phyloP scores from a whole-genome alignment of 2,113 vertebrate genomes.

The Hippopotamus amphibius region DNA sequence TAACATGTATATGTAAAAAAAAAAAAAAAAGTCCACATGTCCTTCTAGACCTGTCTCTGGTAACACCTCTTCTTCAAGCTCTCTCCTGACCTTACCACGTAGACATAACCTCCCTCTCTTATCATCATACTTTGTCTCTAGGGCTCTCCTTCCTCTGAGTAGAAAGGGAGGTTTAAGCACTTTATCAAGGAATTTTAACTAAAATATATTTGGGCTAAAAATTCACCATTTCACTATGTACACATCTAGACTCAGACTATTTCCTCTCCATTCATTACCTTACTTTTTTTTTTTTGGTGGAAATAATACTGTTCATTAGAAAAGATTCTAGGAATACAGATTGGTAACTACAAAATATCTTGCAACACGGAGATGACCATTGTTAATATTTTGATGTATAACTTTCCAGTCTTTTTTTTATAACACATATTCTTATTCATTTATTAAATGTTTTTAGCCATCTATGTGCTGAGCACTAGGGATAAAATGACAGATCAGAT shows the following conservation, averaged over 20 bases:
- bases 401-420: not conserved
- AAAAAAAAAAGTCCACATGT: no score
- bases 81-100: not conserved
- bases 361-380: not conserved
- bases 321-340: conserved; percentile 16
- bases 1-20: not conserved
- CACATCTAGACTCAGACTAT: not conserved
- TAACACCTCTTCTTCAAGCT: not conserved
- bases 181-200: not conserved
- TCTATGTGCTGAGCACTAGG: not conserved
- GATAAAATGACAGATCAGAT: conserved; percentile 30
- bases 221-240: not conserved
- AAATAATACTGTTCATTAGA: not conserved
- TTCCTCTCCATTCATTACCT: not conserved
- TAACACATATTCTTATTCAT: not conserved
- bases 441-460: not conserved
- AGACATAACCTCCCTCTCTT: not conserved
- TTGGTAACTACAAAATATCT: not conserved
- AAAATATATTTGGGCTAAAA: not conserved
- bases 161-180: not conserved
- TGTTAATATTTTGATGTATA: conserved; percentile 8
- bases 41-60: not conserved
- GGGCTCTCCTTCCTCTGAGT: not conserved
- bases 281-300: not conserved
- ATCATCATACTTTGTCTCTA: not conserved